phyloP scores from a whole-genome alignment of 2,888 invertebrate genomes.

The Ichneumoninae sp. region DNA sequence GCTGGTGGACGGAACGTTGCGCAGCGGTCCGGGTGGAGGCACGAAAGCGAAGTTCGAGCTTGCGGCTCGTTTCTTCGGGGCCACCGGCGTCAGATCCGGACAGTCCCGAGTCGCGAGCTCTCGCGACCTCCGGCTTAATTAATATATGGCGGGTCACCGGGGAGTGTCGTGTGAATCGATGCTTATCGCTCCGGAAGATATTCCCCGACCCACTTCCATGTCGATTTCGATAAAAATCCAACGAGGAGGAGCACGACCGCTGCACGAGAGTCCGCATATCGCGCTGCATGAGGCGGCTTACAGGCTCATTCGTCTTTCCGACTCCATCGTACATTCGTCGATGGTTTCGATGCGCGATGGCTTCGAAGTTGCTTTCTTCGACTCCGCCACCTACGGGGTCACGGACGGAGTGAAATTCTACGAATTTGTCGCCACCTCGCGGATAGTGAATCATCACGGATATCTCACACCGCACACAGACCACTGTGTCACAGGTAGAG shows the following conservation, averaged over 20 bases:
- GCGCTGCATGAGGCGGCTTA: slow-evolving; percentile 20
- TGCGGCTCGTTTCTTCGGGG: slow-evolving; percentile 32
- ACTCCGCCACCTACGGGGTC: background rate
- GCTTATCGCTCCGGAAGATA: slow-evolving; percentile 62
- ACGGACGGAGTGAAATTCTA: background rate
- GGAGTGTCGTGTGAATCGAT: slow-evolving; percentile 65
- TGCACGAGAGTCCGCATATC: background rate
- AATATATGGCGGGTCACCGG: slow-evolving; percentile 64
- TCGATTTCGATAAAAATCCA: slow-evolving; percentile 43
- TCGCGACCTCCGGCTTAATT: slow-evolving; percentile 59
- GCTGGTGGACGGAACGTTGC: slow-evolving; percentile 2
- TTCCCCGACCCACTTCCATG: slow-evolving; percentile 56
- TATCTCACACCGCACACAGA: background rate
- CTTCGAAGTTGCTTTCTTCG: background rate
- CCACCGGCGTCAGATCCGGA: slow-evolving; percentile 16
- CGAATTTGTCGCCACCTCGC: background rate
- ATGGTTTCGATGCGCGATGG: background rate
- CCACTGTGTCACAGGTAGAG: background rate
- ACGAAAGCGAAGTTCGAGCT: slow-evolving; percentile 31
- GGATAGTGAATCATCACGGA: background rate
- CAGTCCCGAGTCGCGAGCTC: slow-evolving; percentile 49
- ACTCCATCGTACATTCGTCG: slow-evolving; percentile 3
- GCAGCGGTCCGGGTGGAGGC: slow-evolving; percentile 17
- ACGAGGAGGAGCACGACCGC: slow-evolving; percentile 13
- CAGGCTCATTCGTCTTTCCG: slow-evolving; percentile 8